A percentile compares a stretch with the other conserved stretches of the same genome.
Evolutionary conservation across 2,113 vertebrate species (phyloP).

Genomic region (Sebastes fasciatus): DNA sequence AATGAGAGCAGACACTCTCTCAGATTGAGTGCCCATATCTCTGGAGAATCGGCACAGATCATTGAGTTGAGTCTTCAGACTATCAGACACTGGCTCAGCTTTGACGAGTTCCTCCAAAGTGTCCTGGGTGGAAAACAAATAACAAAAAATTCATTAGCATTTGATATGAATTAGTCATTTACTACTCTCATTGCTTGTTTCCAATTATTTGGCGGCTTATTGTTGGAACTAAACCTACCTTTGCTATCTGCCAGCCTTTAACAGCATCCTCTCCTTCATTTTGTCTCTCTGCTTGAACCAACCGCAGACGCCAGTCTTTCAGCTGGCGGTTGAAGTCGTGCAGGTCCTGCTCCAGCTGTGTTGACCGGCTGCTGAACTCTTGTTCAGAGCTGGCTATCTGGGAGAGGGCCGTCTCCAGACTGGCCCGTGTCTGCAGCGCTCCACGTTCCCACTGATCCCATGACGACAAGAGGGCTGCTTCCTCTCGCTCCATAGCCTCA

Average conservation of each 20-base stretch:
- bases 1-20: conserved; percentile 92
- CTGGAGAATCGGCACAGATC: conserved; percentile 95
- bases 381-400: conserved; percentile 92
- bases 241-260: conserved; percentile 90
- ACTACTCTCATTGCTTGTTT: not conserved
- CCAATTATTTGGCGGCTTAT: not conserved
- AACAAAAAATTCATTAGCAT: not conserved
- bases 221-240: conserved; percentile 76
- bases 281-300: conserved; percentile 83
- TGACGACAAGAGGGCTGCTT: conserved; percentile 87
- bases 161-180: not conserved
- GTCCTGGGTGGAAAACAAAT: conserved; percentile 82
- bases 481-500: conserved; percentile 89
- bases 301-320: conserved; percentile 79
- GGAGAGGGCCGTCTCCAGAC: conserved; percentile 86
- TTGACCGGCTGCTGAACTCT: conserved; percentile 87
- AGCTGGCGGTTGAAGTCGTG: conserved; percentile 83
- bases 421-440: conserved; percentile 81
- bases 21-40: conserved; percentile 91
- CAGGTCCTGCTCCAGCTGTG: conserved; percentile 88
- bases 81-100: conserved; percentile 90
- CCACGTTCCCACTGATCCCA: conserved; percentile 95
- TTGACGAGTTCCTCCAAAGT: conserved; percentile 88
- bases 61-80: conserved; percentile 93
- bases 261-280: conserved; percentile 88